A percentile compares a stretch with the other conserved stretches of the same genome.
These are phyloP conservation scores for Chionoecetes opilio DNA, from an alignment of 1,140 invertebrate species.

Conservation along the genomic window DNA sequence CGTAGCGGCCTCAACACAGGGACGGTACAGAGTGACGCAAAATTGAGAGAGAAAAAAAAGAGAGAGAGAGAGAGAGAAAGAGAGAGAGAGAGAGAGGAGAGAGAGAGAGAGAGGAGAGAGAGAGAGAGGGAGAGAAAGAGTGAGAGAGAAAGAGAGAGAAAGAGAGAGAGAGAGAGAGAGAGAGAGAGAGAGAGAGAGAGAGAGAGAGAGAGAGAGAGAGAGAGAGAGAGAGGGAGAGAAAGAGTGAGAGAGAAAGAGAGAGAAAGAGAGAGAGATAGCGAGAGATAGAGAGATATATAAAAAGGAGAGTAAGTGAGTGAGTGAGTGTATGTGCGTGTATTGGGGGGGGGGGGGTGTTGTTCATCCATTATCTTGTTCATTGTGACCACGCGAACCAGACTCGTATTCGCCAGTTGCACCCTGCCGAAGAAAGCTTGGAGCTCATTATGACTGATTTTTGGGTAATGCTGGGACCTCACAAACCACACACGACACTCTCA, in stretches of 20 bases:
- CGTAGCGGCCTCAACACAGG: too few relatives aligned
- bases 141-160: constrained; percentile 5
- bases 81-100: constrained; percentile 44
- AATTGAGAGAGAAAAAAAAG: not conserved
- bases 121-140: constrained; percentile 38
- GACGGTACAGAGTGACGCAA: not conserved
- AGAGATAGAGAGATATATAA: constrained; percentile 5
- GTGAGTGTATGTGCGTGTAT: too few relatives aligned
- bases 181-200: constrained; percentile 23
- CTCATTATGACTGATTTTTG: too few relatives aligned
- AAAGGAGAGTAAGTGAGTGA: too few relatives aligned
- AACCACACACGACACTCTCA: too few relatives aligned
- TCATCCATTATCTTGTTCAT: too few relatives aligned
- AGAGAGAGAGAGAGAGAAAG: not conserved
- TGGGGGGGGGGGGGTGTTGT: too few relatives aligned
- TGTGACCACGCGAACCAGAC: too few relatives aligned
- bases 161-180: not conserved
- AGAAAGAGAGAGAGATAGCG: not conserved
- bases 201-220: constrained; percentile 44
- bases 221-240: not conserved
- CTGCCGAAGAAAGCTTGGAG: too few relatives aligned
- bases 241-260: not conserved
- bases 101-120: constrained; percentile 43
- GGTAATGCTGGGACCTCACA: too few relatives aligned
- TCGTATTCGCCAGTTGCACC: too few relatives aligned